phyloP scores from a whole-genome alignment of 2,888 invertebrate genomes.

The Seladonia tumulorum region DNA sequence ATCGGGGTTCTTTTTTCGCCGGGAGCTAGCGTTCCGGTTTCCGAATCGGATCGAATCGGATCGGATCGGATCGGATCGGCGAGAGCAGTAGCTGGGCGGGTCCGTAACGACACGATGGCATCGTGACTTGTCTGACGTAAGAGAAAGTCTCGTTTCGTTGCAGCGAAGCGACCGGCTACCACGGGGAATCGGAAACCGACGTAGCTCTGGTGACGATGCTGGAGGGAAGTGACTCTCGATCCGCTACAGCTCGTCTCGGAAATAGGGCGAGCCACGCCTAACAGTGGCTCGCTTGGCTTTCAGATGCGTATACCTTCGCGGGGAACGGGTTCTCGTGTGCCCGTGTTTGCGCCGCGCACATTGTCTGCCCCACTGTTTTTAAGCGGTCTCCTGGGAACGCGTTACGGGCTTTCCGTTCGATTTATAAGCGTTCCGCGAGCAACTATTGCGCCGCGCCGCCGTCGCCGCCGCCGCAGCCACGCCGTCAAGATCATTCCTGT shows the following conservation, averaged over 20 bases:
- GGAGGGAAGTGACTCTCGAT: conserved; percentile 67
- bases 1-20: conserved; percentile 40
- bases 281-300: conserved; percentile 40
- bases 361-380: conserved; percentile 10
- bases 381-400: background rate
- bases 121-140: conserved; percentile 55
- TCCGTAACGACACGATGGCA: conserved; percentile 49
- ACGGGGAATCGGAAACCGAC: conserved; percentile 62
- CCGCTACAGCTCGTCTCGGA: conserved; percentile 63
- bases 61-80: conserved; percentile 45
- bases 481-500: conserved; percentile 7
- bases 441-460: conserved; percentile 10
- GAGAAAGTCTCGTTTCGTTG: conserved; percentile 65
- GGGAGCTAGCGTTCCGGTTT: conserved; percentile 14
- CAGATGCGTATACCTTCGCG: conserved; percentile 49
- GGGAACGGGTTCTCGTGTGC: background rate
- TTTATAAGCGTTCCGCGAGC: conserved; percentile 32
- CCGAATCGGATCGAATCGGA: too few species aligned
- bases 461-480: background rate
- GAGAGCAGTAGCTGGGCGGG: conserved; percentile 52
- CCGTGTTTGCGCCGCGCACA: conserved; percentile 35
- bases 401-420: conserved; percentile 19
- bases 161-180: conserved; percentile 2
- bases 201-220: conserved; percentile 48
- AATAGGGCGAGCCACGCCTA: conserved; percentile 73